Conservation (phyloP, 2,113 vertebrate species). For the Pseudois nayaur region DNA sequence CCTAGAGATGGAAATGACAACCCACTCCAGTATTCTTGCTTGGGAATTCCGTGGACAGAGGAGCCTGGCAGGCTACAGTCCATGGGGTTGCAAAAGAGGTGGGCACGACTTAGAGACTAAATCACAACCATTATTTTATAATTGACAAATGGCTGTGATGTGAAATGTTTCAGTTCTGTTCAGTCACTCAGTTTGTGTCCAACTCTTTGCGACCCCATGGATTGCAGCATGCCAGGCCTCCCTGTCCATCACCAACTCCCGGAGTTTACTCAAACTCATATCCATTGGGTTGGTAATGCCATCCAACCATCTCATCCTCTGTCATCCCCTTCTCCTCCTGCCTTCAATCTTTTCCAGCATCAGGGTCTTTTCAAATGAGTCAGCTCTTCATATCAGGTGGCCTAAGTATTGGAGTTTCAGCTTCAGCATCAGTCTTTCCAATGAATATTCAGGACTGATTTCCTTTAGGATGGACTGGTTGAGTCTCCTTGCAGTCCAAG, state of each 20-base stretch:
- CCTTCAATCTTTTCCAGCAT: not conserved
- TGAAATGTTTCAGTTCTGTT: not conserved
- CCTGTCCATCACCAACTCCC: not conserved
- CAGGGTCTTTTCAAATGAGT: not conserved
- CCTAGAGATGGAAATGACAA: not conserved
- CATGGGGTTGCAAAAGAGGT: not conserved
- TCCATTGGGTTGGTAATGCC: not conserved
- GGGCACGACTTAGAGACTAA: not conserved
- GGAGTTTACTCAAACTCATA: not conserved
- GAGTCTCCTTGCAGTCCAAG: not conserved
- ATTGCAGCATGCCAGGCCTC: not conserved
- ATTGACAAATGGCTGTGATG: constrained; percentile 15
- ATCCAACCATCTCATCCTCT: not conserved
- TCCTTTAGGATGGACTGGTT: not conserved
- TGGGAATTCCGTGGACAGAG: not conserved
- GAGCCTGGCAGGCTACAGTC: not conserved
- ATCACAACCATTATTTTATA: not conserved
- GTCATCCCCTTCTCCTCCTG: not conserved
- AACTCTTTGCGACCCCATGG: not conserved
- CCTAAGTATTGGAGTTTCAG: not conserved
- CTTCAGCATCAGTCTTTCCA: not conserved
- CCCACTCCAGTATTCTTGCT: not conserved
- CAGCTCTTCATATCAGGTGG: not conserved
- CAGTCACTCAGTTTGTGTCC: not conserved
- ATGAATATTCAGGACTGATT: not conserved